Conservation (phyloP, 2,888 invertebrate species). For the Epinotia nisella region DNA sequence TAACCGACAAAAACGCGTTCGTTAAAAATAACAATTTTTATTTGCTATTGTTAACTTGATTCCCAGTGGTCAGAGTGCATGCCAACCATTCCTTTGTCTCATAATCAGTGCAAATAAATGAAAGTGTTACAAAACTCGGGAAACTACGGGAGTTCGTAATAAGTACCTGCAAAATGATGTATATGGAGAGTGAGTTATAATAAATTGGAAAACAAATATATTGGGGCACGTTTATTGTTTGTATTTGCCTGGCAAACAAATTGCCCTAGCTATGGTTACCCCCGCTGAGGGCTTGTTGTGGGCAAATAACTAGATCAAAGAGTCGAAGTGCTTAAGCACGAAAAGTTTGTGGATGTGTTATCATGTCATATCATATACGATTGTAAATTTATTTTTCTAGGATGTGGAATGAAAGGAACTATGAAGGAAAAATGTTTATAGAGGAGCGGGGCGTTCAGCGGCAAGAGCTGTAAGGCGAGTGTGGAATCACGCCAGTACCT, state of each 20-base stretch:
- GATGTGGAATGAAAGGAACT: too few species aligned
- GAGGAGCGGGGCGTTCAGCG: too few species aligned
- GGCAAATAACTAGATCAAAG: slow-evolving; percentile 77
- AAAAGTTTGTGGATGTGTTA: slow-evolving; percentile 51
- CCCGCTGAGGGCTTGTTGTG: slow-evolving; percentile 60
- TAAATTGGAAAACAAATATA: slow-evolving; percentile 73
- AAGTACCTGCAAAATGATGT: slow-evolving; percentile 45
- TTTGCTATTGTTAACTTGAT: slow-evolving; percentile 62
- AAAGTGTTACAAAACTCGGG: slow-evolving; percentile 17
- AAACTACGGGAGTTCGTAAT: slow-evolving; percentile 2
- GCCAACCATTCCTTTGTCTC: slow-evolving; percentile 28
- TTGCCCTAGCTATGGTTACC: slow-evolving; percentile 57
- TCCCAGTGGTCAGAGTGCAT: slow-evolving; percentile 52
- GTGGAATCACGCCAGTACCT: too few species aligned
- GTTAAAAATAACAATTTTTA: slow-evolving; percentile 62
- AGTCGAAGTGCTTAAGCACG: slow-evolving; percentile 49
- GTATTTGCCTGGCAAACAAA: slow-evolving; percentile 75
- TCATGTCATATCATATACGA: slow-evolving; percentile 7
- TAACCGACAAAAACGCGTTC: slow-evolving; percentile 69
- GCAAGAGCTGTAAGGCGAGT: too few species aligned
- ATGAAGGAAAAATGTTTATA: too few species aligned
- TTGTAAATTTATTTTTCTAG: too few species aligned
- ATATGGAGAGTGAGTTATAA: slow-evolving; percentile 57
- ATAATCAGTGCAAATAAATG: slow-evolving; percentile 25
- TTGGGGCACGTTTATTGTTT: slow-evolving; percentile 70